Base-by-base conservation (phyloP, 2,113 vertebrate species). In the Coreoperca whiteheadi region DNA sequence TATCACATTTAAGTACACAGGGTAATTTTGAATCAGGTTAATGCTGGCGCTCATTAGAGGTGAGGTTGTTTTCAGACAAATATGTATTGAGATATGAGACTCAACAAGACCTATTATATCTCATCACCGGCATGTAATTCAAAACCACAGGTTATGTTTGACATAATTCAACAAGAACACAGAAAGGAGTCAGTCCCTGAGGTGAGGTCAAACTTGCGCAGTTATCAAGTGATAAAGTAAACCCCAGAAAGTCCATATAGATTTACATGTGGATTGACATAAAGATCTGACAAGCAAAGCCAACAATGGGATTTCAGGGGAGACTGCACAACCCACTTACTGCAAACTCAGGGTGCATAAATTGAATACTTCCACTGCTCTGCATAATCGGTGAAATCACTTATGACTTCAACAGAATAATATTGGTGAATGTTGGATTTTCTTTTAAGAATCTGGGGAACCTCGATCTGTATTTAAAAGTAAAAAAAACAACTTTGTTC, bases 261-360 rank as follows among this genome's bases (percentile, higher is more conserved):
- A 79, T 88, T 86, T 66, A 60, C 71, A 79, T 81, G 43, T 77
- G 71, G 71, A 50, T 61, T 85, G 59, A 87, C 82, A 73, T 87
- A 30, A 77, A 70, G 53, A 82, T 72, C 78, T 80, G 71, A 87
- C 65, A 34, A 87, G 43, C 32, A 69, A 78, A 83, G 68, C 74
- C 68, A 81, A 81, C 72, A 83, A 51, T 25, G 30, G 56, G 16
- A 84, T 81, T 77, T 66, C 46, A 88, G 59, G 37, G 32, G 54
- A 74, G 72, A 82, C 78, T 73, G 65, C n/a, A 43, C 28, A 64
- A 75, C 64, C 72, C 65, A 50, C 74, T 81, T 74, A 66, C 34
- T 69, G 68, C 71, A 68, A 74, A 65, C 51, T 60, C 41, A 21
- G 41, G 68, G 23, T 77, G 71, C 48, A 87, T 79, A 65, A 43